Evolutionary conservation across 2,797 vertebrate genomes (phyloP).

Genomic region (Cuculus canorus): DNA sequence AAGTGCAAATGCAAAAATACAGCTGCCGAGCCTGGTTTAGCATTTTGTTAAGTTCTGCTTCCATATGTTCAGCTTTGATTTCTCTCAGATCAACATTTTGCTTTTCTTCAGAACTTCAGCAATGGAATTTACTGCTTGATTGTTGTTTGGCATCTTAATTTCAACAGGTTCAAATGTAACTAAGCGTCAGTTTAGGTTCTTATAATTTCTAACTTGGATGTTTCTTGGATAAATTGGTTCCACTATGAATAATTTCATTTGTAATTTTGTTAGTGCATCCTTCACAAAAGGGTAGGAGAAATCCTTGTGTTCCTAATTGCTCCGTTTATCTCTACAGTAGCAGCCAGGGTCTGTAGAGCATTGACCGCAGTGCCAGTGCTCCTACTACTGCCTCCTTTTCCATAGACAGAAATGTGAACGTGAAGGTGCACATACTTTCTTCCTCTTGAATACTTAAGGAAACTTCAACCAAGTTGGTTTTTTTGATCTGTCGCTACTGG

Average conservation of each 20-base stretch:
- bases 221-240: neutral
- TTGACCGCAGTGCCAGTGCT: neutral
- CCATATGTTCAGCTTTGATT: conserved; percentile 10
- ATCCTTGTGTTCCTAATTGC: neutral
- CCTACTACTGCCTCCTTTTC: neutral
- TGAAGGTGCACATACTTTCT: neutral
- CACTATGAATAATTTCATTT: neutral
- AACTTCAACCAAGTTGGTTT: neutral
- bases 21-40: neutral
- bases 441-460: neutral
- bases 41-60: neutral
- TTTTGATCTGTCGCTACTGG: neutral
- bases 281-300: neutral
- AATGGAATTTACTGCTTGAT: neutral
- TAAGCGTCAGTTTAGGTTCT: neutral
- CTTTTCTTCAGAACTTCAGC: neutral
- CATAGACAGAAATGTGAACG: neutral
- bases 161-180: neutral
- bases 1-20: neutral
- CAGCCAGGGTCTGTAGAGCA: neutral
- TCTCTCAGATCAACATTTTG: neutral
- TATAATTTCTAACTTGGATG: neutral
- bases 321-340: neutral
- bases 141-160: neutral
- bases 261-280: neutral